A percentile compares a stretch with the other conserved stretches of the same genome.
These are phyloP conservation scores for Pyrrhura leucotis DNA, from an alignment of 2,797 vertebrate species.

Conservation along the genomic window DNA sequence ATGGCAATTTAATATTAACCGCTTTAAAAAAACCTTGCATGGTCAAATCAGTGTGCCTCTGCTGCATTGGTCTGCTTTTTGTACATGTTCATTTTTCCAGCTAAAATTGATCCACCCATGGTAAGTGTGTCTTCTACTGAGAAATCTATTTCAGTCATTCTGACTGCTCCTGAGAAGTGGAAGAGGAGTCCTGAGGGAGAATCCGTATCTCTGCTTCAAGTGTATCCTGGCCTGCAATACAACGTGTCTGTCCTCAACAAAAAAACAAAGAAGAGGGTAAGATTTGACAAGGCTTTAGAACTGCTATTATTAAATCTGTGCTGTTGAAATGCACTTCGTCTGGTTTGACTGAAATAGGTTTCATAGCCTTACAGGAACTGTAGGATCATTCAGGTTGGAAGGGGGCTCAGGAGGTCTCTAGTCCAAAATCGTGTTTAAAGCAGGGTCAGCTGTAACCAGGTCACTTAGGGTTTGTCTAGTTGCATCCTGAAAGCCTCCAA, in stretches of 20 bases:
- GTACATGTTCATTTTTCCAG: conserved; percentile 51
- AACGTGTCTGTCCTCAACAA: conserved; percentile 72
- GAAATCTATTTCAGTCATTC: conserved; percentile 73
- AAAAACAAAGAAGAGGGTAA: conserved; percentile 73
- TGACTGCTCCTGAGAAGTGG: conserved; percentile 77
- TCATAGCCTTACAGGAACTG: neutral
- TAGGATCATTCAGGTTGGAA: neutral
- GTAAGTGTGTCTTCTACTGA: conserved; percentile 66
- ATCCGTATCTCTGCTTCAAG: conserved; percentile 64
- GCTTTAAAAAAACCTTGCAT: neutral
- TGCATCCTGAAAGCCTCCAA: neutral
- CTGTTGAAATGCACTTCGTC: neutral
- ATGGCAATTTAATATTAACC: neutral
- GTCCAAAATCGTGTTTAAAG: neutral
- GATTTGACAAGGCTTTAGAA: neutral
- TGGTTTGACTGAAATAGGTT: fast-evolving
- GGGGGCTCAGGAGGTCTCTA: neutral
- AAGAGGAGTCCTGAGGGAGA: conserved; percentile 58
- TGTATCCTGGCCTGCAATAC: conserved; percentile 74
- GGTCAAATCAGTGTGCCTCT: neutral
- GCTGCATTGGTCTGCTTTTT: neutral
- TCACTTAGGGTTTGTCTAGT: neutral
- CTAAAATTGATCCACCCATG: conserved; percentile 75
- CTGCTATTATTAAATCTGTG: neutral
- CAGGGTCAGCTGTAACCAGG: neutral